These are phyloP conservation scores for Silurus aristotelis DNA, from an alignment of 2,797 vertebrate species.

Conservation along the genomic window DNA sequence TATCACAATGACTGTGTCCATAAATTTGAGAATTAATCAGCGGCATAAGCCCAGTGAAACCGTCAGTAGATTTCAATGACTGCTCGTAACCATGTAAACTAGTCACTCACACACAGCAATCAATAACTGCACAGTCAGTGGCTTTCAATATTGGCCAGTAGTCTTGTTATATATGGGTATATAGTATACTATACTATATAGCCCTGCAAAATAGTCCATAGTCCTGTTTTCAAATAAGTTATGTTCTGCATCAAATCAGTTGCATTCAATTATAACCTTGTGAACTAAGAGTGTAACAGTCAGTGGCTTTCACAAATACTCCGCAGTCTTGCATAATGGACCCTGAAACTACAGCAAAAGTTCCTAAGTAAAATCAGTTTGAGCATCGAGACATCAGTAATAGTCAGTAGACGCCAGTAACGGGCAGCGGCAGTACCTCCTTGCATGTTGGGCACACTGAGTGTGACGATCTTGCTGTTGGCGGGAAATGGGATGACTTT, in stretches of 20 bases:
- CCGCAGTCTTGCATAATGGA: background rate
- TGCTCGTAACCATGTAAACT: background rate
- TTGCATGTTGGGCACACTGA: constrained; percentile 95
- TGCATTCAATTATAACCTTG: background rate
- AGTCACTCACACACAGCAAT: background rate
- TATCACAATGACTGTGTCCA: background rate
- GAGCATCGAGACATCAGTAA: background rate
- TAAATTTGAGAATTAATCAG: background rate
- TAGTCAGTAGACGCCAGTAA: constrained; percentile 8
- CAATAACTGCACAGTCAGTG: background rate
- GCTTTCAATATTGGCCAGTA: background rate
- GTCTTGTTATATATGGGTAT: too few relatives aligned
- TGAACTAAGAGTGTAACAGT: background rate
- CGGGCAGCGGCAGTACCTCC: constrained; percentile 79
- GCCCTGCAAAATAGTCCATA: background rate
- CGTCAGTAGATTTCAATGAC: background rate
- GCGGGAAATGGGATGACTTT: constrained; percentile 94
- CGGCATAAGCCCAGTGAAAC: background rate
- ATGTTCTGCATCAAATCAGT: background rate
- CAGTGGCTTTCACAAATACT: background rate
- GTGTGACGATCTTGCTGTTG: constrained; percentile 98
- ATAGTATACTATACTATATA: too few relatives aligned
- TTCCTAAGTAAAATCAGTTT: background rate
- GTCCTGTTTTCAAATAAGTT: background rate
- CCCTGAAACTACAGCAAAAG: background rate